Base-by-base conservation (phyloP, 2,797 vertebrate genomes). In the Sebastes matsubarae region DNA sequence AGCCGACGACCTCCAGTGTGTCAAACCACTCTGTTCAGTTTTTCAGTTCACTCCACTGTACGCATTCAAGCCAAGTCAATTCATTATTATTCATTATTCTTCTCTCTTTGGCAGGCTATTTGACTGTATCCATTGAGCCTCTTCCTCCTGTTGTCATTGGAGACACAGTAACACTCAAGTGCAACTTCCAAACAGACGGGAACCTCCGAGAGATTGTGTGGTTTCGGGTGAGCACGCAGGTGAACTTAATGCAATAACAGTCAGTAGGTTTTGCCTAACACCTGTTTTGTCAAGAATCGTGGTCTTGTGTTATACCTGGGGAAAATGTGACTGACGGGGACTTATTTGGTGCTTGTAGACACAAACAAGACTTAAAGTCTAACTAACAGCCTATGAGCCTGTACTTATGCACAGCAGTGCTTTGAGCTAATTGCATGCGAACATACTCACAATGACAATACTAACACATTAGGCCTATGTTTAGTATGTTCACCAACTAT, bases 131-230 rank as follows among this genome's bases (percentile, higher is more conserved):
- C 90, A 97, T 97, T 8, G 97, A 98, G 84, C 97, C 97, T 3
- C 96, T 98, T 66, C 97, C 97, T 0, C 96, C 97, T 0, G 97
- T 97, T 74, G 96, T 99, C 87, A 97, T 97, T 29, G 98, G 98
- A 81, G 98, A 99, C 9, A 97, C 97, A 0, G 97, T 99, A 79
- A 97, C 97, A 8, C 91, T 99, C 79, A 98, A 97, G 95, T 99
- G 98, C 90, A 98, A 97, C 96, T 98, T 98, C 96, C 97, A 96
- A 91, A 98, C 98, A 0, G 97, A 99, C 4, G 97, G 98, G 24
- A 96, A 96, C 82, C 97, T 99, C 94, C 83, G 97, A 25, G 98
- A 99, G 91, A 97, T 99, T 14, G 97, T 97, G 73, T 98, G 97
- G 98, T 99, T 98, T 93, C 94, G 96, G 96, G 97, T 98, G 94